phyloP scores from a whole-genome alignment of 2,113 vertebrate genomes.

The Tychaedon coryphoeus region DNA sequence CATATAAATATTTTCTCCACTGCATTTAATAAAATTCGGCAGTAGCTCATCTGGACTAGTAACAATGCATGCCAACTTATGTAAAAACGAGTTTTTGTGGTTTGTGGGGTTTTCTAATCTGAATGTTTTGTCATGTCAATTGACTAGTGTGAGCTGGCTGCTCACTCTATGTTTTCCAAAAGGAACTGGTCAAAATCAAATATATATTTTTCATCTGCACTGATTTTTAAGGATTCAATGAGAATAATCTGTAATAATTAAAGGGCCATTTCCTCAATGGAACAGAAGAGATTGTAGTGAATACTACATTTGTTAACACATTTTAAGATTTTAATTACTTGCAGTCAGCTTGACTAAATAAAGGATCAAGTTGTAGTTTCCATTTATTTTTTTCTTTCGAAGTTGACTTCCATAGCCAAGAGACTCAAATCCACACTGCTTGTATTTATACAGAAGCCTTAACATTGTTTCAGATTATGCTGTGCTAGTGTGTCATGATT shows the following conservation, averaged over 20 bases:
- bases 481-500: not conserved
- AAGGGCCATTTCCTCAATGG: not conserved
- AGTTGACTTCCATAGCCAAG: not conserved
- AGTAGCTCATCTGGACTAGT: not conserved
- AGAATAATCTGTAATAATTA: not conserved
- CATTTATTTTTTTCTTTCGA: not conserved
- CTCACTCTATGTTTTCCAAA: not conserved
- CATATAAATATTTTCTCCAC: not conserved
- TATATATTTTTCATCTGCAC: not conserved
- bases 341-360: not conserved
- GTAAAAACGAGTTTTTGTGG: not conserved
- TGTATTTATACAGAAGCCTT: not conserved
- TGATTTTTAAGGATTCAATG: not conserved
- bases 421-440: not conserved
- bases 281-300: not conserved
- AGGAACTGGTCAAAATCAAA: not conserved
- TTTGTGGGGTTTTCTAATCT: not conserved
- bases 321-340: not conserved
- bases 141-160: not conserved
- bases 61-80: not conserved
- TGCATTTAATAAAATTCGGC: not conserved
- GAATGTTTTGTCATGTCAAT: not conserved
- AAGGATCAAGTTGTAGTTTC: not conserved
- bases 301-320: not conserved
- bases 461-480: not conserved